Percentiles rank a stretch among this genome's conserved stretches.
phyloP scores from a whole-genome alignment of 2,797 vertebrate species.

The Xenentodon cancila region DNA sequence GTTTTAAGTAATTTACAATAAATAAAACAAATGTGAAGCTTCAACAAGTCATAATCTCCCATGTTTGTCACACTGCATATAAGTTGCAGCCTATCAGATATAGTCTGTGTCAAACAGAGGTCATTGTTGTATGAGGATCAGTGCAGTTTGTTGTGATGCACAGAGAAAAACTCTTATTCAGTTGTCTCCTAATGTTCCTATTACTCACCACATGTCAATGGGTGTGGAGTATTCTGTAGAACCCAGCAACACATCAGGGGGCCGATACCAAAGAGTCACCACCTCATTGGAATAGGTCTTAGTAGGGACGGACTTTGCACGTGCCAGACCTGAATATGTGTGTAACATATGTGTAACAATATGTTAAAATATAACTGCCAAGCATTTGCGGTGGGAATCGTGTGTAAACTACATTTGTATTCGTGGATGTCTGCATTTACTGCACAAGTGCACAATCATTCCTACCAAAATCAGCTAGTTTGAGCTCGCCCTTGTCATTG shows the following conservation, averaged over 20 bases:
- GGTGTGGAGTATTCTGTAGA: constrained; percentile 96
- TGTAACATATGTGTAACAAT: too few relatives aligned
- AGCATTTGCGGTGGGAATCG: background rate
- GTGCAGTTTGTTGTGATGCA: too few relatives aligned
- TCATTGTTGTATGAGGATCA: too few relatives aligned
- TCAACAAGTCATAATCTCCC: too few relatives aligned
- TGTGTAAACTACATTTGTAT: background rate
- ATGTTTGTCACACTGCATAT: too few relatives aligned
- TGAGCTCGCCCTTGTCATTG: constrained; percentile 94
- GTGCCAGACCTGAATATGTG: constrained; percentile 62
- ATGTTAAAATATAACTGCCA: constrained; percentile 38
- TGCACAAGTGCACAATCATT: background rate
- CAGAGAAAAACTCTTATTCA: too few relatives aligned
- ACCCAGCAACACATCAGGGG: constrained; percentile 93
- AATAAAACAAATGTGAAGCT: too few relatives aligned
- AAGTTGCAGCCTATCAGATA: too few relatives aligned
- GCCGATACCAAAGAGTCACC: constrained; percentile 96
- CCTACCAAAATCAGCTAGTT: constrained; percentile 95
- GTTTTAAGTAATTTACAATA: too few relatives aligned
- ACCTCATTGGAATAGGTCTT: constrained; percentile 98
- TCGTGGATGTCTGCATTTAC: background rate
- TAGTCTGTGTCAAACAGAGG: background rate
- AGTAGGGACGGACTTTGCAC: constrained; percentile 80
- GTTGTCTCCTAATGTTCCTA: background rate
- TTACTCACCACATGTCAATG: constrained; percentile 95